Evolutionary conservation across 2,888 invertebrate species (phyloP).

Genomic region (Lypha dubia): DNA sequence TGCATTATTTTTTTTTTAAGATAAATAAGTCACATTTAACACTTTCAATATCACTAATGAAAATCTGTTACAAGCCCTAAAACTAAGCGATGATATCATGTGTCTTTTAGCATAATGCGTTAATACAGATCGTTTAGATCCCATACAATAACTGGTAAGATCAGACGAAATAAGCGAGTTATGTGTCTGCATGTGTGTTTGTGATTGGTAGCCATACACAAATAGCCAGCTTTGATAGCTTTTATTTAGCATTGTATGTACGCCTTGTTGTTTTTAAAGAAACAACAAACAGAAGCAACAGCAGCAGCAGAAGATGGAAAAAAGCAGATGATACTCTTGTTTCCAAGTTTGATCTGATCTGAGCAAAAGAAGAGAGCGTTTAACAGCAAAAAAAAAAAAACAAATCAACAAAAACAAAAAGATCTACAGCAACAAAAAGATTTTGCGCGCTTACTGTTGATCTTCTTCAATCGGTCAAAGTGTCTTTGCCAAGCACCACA

Average conservation of each 20-base stretch:
- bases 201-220: slow-evolving; percentile 34
- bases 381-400: slow-evolving; percentile 2
- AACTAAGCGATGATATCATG: slow-evolving; percentile 44
- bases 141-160: slow-evolving; percentile 59
- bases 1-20: no score
- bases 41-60: background rate
- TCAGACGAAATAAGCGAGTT: slow-evolving; percentile 66
- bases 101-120: slow-evolving; percentile 45
- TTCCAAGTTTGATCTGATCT: slow-evolving; percentile 64
- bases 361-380: slow-evolving; percentile 65
- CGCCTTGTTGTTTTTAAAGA: slow-evolving; percentile 57
- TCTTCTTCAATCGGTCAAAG: slow-evolving; percentile 78
- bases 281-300: slow-evolving; percentile 49
- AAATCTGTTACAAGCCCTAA: slow-evolving; percentile 59
- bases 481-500: slow-evolving; percentile 76
- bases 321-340: slow-evolving; percentile 66
- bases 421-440: slow-evolving; percentile 45
- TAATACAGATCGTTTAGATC: slow-evolving; percentile 49
- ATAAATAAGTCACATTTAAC: background rate
- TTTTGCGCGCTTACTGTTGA: slow-evolving; percentile 72
- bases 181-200: background rate
- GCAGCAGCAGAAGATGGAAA: slow-evolving; percentile 16
- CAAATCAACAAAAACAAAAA: slow-evolving; percentile 28
- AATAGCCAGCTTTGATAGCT: slow-evolving; percentile 65
- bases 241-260: slow-evolving; percentile 41